A percentile compares a stretch with the other conserved stretches of the same genome.
Conservation (phyloP, 2,113 vertebrate species). For the Phaetusa simplex region DNA sequence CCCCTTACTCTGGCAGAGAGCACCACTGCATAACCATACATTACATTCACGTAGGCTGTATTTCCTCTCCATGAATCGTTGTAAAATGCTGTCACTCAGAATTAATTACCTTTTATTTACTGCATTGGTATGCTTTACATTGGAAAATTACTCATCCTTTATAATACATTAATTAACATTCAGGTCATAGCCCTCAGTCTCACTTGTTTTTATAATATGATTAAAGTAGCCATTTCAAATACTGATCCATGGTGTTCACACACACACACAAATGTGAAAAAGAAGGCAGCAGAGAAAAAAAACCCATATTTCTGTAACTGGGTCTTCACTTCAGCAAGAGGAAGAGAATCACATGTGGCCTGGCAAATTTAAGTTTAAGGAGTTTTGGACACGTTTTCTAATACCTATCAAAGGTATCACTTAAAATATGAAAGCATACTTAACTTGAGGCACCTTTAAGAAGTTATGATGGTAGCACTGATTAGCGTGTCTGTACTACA, state of each 20-base stretch:
- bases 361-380: neutral
- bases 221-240: neutral
- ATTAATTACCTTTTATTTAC: conserved; percentile 11
- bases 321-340: neutral
- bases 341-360: neutral
- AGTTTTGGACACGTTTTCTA: neutral
- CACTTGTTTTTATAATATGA: neutral
- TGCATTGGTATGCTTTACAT: neutral
- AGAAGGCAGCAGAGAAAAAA: neutral
- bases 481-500: neutral
- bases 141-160: neutral
- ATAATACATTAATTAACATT: neutral
- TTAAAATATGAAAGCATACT: neutral
- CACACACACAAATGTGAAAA: neutral
- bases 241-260: neutral
- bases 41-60: neutral
- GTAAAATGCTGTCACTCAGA: neutral
- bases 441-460: neutral
- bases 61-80: neutral
- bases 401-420: neutral
- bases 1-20: neutral
- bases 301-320: neutral
- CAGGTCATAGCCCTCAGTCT: neutral
- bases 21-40: neutral
- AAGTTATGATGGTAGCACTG: neutral